Percentiles rank a stretch among this genome's conserved stretches.
Evolutionary conservation across 2,797 vertebrate genomes (phyloP).

Genomic region (Sebastes glaucus): DNA sequence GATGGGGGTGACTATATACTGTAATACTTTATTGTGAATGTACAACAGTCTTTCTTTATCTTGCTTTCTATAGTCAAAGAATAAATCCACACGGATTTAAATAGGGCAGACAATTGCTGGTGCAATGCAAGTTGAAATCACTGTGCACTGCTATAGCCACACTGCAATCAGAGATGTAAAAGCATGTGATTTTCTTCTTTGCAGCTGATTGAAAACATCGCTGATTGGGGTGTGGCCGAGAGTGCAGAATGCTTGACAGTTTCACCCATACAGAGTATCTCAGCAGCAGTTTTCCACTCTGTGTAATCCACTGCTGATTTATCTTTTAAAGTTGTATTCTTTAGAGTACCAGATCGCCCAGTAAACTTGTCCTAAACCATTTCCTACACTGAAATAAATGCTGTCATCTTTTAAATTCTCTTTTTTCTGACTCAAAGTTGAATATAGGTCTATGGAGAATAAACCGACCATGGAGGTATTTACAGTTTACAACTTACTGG

Average conservation of each 20-base stretch:
- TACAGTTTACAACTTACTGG: not conserved
- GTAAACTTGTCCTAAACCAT: not conserved
- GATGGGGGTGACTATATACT: not conserved
- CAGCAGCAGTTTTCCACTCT: not conserved
- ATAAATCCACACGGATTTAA: conserved; percentile 11
- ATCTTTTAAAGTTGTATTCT: not conserved
- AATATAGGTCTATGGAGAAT: not conserved
- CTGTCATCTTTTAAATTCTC: not conserved
- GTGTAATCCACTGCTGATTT: not conserved
- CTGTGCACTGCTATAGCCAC: not conserved
- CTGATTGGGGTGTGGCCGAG: conserved; percentile 34
- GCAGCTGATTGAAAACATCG: conserved; percentile 25
- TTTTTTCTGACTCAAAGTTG: not conserved
- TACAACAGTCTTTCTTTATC: conserved; percentile 8
- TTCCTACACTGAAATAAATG: not conserved
- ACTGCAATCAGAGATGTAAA: conserved; percentile 38
- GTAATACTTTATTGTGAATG: not conserved
- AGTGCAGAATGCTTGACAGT: conserved; percentile 3
- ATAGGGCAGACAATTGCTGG: conserved; percentile 2
- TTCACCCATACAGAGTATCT: not conserved
- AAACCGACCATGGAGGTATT: not conserved
- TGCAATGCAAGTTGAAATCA: not conserved
- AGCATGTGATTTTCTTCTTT: conserved; percentile 19
- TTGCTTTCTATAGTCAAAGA: not conserved
- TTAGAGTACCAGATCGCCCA: not conserved